Base-by-base conservation (phyloP, 2,888 invertebrate genomes). In the Aquatica leii region DNA sequence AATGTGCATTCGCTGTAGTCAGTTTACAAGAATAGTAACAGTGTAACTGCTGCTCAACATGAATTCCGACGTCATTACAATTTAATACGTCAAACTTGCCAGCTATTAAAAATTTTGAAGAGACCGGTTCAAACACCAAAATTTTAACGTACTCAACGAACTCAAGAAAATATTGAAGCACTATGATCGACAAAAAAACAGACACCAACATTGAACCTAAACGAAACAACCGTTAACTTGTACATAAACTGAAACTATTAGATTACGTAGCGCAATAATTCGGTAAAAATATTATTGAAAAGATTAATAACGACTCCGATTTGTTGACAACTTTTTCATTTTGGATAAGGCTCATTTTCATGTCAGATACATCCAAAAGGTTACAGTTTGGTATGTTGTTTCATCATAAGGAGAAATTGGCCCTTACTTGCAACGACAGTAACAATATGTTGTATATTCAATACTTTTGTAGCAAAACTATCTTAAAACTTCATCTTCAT, bases 1-100 rank as follows among this genome's bases (percentile, higher is more conserved):
- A 50, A 50, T 31, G 50, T 50, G 50, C 50, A n/a, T 2, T 50
- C 17, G 48, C 48, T 48, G 50, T 24, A 50, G 50, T 20, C 50
- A 50, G 20, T 50, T 50, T 50, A 31, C 50, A 50, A 50, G 50
- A 50, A 50, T 50, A 31, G 50, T 50, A 9, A 21, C 24, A 50
- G 50, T 50, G 50, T 31, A 31, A 50, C 50, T 21, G 50, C 24
- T 50, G 50, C 50, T 50, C 24, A 50, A 50, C 21, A 14, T 6
- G 50, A 46, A 50, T 50, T 50, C 50, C 50, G 50, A 21, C 50
- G 46, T 46, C 46, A 46, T 46, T 46, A 46, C 46, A 46, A 46
- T 46, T 46, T 46, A 46, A 5, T 5, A 46, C 40, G n/a, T 46
- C 46, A 8, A 46, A 3, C 46, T 46, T 46, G 46, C 17, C 46